phyloP scores from a whole-genome alignment of 2,797 vertebrate species.

The Sparus aurata region DNA sequence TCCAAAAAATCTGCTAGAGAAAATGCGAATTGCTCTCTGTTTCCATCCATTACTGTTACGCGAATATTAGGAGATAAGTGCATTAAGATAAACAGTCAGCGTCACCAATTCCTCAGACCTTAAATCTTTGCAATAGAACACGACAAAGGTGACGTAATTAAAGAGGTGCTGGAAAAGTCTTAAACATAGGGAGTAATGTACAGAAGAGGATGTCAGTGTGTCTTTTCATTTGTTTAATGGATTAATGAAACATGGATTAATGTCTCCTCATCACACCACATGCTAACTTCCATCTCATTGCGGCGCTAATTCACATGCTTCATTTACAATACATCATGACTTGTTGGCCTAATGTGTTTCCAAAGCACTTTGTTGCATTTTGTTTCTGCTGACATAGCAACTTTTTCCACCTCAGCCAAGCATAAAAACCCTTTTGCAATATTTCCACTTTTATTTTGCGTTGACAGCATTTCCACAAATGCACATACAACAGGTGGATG shows the following conservation, averaged over 20 bases:
- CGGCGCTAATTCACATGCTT: no score
- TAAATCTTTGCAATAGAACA: background rate
- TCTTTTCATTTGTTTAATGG: background rate
- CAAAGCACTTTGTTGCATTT: background rate
- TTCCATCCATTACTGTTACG: no score
- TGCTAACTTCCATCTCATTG: background rate
- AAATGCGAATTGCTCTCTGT: accelerated
- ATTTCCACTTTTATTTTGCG: background rate
- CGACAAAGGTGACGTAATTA: background rate
- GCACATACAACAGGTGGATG: background rate
- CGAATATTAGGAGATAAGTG: background rate
- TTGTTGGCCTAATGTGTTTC: background rate
- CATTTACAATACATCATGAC: background rate
- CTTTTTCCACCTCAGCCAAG: background rate
- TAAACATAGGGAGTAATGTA: background rate
- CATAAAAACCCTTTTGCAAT: background rate
- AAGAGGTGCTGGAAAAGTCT: background rate
- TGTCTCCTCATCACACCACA: background rate
- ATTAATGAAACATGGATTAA: background rate
- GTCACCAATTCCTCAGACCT: background rate
- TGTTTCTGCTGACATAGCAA: background rate
- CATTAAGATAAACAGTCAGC: no score
- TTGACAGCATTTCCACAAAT: background rate
- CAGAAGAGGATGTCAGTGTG: background rate
- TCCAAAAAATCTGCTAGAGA: background rate